Evolutionary conservation across 92 coral and sea anemone species (phyloP), one percentile per base, ranked within the genome.

Genomic region (Ricordea florida): DNA sequence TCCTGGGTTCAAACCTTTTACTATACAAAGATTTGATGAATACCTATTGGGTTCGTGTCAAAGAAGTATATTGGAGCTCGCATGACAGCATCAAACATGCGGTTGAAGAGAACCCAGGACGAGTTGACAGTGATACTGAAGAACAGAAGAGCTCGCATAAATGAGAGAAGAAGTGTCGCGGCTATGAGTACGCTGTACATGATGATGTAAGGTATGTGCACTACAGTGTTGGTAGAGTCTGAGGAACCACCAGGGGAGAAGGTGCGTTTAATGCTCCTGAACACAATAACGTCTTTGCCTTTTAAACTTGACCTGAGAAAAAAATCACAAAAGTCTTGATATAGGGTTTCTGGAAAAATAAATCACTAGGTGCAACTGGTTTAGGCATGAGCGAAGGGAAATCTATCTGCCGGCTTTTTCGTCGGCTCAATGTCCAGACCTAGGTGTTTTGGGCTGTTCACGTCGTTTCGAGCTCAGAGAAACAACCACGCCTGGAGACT

Each of bases 41-140:
- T 66, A 90, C 96, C 97, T 17, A 80, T 52, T n/a, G 94, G 92
- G 56, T 94, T 91, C 6, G 97, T 91, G 73, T 94, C 98, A 51
- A 94, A 94, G 82, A 94, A 94, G 85, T 91, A 91, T 32, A 83
- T 43, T 9, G 90, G 88, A 14, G 93, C 89, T 60, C 93, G 79
- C 16, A 94, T 67, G 3, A 94, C 78, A 25, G 94, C 85, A 46
- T 85, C 76, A 57, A 91, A 91, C 97, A 94, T 91, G 13, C 66
- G 78, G 46, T 86, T 59, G 80, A 91, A 97, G 15, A 94, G 77
- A 14, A 41, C 57, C 67, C 74, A 77, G 2, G 98, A 91, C 10
- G 98, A 73, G 16, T 48, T 79, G 10, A 91, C 84, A 20, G 83
- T 55, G 46, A 91, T 75, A 33, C 67, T 20, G 49, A 91, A 85